Evolutionary conservation across 2,797 vertebrate species (phyloP).

Genomic region (Anguilla anguilla): DNA sequence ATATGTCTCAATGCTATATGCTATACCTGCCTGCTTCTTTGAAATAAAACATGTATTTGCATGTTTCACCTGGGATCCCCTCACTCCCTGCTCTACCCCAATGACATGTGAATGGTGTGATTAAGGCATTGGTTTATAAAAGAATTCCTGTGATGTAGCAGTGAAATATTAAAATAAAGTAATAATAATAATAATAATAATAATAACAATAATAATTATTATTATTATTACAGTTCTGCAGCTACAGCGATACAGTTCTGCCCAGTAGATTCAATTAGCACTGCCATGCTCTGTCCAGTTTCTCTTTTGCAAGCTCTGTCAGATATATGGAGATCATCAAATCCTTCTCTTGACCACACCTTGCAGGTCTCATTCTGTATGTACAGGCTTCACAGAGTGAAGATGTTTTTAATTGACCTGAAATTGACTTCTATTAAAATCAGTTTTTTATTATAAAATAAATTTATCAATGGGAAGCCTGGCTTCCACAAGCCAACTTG

Average conservation of each 20-base stretch:
- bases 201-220: neutral
- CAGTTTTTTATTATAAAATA: neutral
- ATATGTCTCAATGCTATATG: neutral
- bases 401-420: neutral
- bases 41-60: conserved; percentile 25
- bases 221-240: neutral
- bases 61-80: neutral
- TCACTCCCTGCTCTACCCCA: neutral
- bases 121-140: neutral
- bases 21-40: conserved; percentile 20
- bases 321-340: neutral
- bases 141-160: neutral
- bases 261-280: neutral
- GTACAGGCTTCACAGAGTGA: neutral
- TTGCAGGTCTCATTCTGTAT: neutral
- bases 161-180: neutral
- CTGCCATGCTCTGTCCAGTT: neutral
- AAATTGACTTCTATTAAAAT: neutral
- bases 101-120: neutral
- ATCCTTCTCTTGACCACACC: neutral
- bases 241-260: neutral
- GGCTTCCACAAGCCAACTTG: neutral
- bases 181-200: neutral
- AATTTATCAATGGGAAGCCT: neutral
- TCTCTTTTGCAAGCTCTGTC: neutral